Percentiles rank a stretch among this genome's conserved stretches.
Evolutionary conservation across 2,113 vertebrate genomes (phyloP).

Genomic region (Cyrtonyx montezumae): DNA sequence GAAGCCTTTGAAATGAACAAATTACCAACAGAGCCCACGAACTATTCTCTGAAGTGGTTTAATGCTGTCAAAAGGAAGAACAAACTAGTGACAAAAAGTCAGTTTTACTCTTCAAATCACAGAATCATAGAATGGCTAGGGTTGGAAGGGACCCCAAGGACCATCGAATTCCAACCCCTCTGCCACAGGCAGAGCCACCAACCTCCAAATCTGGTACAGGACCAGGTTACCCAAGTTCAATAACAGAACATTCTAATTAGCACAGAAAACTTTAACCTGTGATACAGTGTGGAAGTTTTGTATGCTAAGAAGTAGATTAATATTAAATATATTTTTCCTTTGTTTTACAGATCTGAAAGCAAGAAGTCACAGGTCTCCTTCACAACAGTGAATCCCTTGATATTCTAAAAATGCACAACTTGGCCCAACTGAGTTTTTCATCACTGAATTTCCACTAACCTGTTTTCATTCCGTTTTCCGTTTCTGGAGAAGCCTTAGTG

Average conservation of each 20-base stretch:
- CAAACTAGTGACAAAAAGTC: neutral
- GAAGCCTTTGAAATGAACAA: neutral
- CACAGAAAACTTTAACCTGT: neutral
- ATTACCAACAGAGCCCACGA: neutral
- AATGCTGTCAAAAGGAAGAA: neutral
- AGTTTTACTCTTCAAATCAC: neutral
- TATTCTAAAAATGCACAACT: conserved; percentile 21
- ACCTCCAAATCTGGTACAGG: too few relatives aligned
- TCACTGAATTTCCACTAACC: conserved; percentile 76
- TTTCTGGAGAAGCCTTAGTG: conserved; percentile 50
- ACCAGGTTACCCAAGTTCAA: neutral
- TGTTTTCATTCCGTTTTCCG: conserved; percentile 58
- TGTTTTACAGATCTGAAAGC: neutral
- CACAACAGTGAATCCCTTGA: neutral
- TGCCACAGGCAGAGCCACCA: too few relatives aligned
- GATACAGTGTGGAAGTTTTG: neutral
- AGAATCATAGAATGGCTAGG: too few relatives aligned
- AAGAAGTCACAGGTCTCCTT: neutral
- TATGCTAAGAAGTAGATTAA: neutral
- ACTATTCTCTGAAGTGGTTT: neutral
- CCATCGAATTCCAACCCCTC: too few relatives aligned
- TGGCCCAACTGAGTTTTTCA: neutral
- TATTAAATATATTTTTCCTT: neutral
- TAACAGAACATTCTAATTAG: neutral
- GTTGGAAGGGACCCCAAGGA: too few relatives aligned